Base-by-base conservation (phyloP, 2,888 invertebrate species). In the Notodonta dromedarius region DNA sequence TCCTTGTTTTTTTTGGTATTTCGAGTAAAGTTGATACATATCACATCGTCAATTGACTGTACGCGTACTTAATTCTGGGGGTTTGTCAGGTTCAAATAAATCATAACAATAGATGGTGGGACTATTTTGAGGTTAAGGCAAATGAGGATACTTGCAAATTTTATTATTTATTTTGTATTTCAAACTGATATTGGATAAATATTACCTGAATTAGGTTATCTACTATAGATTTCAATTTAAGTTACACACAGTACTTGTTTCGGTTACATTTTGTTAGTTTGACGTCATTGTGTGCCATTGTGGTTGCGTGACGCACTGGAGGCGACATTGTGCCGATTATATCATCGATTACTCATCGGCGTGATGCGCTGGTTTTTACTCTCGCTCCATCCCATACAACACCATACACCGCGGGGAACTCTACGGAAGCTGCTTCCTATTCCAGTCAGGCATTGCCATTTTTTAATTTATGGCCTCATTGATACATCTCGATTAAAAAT, bases 401-500 rank as follows among this genome's bases (percentile, higher is more conserved):
- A 12, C 39, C n/a, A 55, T 55, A 60, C 51, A 14, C 46, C 14
- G 13, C 39, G 50, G 51, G 42, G 48, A 68, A 39, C 61, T 68
- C 60, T 59, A 62, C 71, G 77, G 79, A 81, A 83, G 70, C 64
- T 59, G 32, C 51, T 75, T 61, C 13, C 44, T 2, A 84, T 69
- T 74, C 76, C 24, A 59, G 44, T 66, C 73, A 63, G 66, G 77
- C 65, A 50, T 48, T 62, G 63, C 66, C 67, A 78, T 80, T 84
- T 85, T 76, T 83, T 85, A 87, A 88, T 86, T 86, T 84, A 87
- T 74, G 66, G 74, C 77, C 65, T 75, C 74, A 80, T 81, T 71
- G 74, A 79, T 80, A 75, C 70, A 65, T 73, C 68, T 69, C 66
- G 71, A 71, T 80, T 87, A 84, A 78, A 79, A 65, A 89, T 89